A percentile compares a stretch with the other conserved stretches of the same genome.
phyloP scores from a whole-genome alignment of 2,888 invertebrate species.

The Stenotaenia linearis region DNA sequence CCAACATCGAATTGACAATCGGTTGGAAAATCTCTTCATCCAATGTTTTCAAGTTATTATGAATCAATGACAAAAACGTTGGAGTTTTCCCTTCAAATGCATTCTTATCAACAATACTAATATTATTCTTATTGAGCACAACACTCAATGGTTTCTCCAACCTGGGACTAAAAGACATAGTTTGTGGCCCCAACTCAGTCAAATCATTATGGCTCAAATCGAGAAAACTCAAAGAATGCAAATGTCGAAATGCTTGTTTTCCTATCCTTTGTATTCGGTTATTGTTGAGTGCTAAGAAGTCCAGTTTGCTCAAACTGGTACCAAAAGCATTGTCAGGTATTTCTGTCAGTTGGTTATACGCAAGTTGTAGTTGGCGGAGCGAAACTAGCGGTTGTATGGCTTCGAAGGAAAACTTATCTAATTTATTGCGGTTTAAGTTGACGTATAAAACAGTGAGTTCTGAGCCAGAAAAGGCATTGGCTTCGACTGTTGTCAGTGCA shows the following conservation, averaged over 20 bases:
- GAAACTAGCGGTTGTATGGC: neutral
- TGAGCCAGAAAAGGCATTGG: slow-evolving; percentile 13
- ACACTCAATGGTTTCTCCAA: neutral
- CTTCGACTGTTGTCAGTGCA: neutral
- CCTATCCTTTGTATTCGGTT: slow-evolving; percentile 20
- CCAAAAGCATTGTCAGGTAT: slow-evolving; percentile 30
- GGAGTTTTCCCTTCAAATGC: slow-evolving; percentile 1
- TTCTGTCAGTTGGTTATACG: slow-evolving; percentile 1
- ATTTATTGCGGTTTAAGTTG: slow-evolving; percentile 22
- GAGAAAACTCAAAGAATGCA: slow-evolving; percentile 24
- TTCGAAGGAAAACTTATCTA: neutral
- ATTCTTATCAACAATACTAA: neutral
- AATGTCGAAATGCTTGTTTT: neutral
- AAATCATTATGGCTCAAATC: slow-evolving; percentile 28
- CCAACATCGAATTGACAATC: slow-evolving; percentile 2
- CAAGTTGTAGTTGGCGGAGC: slow-evolving; percentile 19
- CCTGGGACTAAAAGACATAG: neutral
- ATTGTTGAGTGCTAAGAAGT: slow-evolving; percentile 7
- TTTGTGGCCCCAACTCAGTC: neutral
- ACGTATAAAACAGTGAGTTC: slow-evolving; percentile 17
- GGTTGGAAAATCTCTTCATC: neutral
- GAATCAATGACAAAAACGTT: slow-evolving; percentile 17
- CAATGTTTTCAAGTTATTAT: slow-evolving; percentile 5
- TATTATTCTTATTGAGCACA: slow-evolving; percentile 21
- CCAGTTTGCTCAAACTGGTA: neutral